Evolutionary conservation across 30 jellyfish, hydroid and myxozoan genomes (phyloP), one percentile per base, ranked within the genome.

Genomic region (Aurelia aurita): DNA sequence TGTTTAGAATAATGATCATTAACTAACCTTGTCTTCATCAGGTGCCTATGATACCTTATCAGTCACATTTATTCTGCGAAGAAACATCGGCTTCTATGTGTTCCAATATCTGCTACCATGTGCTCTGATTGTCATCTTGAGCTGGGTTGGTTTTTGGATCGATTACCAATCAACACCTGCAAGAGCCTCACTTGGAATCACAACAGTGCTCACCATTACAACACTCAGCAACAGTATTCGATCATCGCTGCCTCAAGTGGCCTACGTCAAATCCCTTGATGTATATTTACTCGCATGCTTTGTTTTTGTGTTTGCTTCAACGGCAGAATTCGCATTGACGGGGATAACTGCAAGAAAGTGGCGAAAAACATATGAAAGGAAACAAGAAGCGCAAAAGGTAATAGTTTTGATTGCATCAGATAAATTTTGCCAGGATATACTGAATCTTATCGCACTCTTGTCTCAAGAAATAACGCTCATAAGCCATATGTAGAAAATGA

Each of bases 81-180:
- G 96, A 59, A 60, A 78, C 58, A 35, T 58, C 20, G 46, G 64
- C 18, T 75, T 66, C 79, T 89, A 81, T 58, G 43, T 89, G 19
- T 61, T 69, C 21, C 89, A 82, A 39, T 51, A 68, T 70, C 60
- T 80, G 74, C 59, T 80, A 20, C 96, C 98, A 18, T 68, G 94
- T 57, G 86, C 74, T 51, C 26, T 91, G 85, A 91, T 91, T 16
- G 98, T 91, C 49, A 51, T 84, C 23, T 74, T 91, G 77, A 74
- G 94, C 34, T 91, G 98, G 98, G 91, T 91, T 51, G 89, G 96
- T 16, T 91, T 91, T 63, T 91, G 98, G 98, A 91, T 91, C 31
- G 90, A 91, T 54, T 74, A 85, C 88, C 89, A 86, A 27, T 80
- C 98, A 39, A 91, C 96, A 25, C 98, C 98, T 7, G 98, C 96